Conservation (phyloP, 2,888 invertebrate genomes). For the Bimastos eiseni region DNA sequence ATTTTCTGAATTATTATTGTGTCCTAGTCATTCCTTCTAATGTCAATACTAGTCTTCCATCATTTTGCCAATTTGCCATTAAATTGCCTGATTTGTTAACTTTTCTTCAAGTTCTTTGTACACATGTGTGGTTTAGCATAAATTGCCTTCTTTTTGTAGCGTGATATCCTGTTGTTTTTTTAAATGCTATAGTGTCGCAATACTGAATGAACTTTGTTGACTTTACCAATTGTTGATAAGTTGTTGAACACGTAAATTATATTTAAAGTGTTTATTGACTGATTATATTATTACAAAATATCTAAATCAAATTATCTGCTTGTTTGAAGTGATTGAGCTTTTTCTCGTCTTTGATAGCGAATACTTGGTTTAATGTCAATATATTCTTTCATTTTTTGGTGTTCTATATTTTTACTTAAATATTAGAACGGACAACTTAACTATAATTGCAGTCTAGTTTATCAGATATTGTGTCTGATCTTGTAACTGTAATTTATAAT, state of each 20-base stretch:
- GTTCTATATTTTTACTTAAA: not conserved
- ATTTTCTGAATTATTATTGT: not conserved
- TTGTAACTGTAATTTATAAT: no score
- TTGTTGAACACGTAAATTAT: not conserved
- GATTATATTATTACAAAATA: not conserved
- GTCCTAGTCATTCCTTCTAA: not conserved
- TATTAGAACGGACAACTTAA: not conserved
- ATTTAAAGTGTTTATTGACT: not conserved
- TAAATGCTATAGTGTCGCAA: not conserved
- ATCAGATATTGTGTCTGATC: not conserved
- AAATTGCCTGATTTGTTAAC: not conserved
- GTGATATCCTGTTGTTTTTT: not conserved
- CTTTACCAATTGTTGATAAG: not conserved
- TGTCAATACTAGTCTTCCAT: not conserved
- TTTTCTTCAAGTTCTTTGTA: not conserved
- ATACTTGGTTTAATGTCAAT: not conserved
- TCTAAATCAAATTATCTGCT: not conserved
- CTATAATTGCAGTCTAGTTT: not conserved
- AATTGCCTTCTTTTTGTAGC: constrained; percentile 13
- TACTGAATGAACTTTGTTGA: not conserved
- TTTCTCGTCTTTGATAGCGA: not conserved
- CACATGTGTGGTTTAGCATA: not conserved
- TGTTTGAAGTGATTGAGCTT: not conserved
- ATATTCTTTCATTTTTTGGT: not conserved
- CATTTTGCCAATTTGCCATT: not conserved